These are phyloP conservation scores for Apamea sordens DNA, from an alignment of 2,888 invertebrate species.

Conservation along the genomic window DNA sequence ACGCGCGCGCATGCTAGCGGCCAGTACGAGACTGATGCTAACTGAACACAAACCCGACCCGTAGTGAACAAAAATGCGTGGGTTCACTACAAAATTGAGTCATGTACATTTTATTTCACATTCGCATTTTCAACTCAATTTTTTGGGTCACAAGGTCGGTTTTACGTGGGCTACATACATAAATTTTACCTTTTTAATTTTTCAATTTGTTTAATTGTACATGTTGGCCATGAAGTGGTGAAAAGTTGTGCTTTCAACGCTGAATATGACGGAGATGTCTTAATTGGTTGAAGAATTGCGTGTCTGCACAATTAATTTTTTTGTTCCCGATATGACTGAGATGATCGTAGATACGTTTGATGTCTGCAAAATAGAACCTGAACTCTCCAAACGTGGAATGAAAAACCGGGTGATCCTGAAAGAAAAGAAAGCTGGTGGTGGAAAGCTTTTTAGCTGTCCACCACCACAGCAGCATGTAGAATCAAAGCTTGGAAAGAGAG, in stretches of 20 bases:
- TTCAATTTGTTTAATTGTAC: constrained; percentile 78
- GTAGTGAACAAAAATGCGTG: constrained; percentile 84
- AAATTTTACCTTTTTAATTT: constrained; percentile 79
- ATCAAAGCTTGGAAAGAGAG: neutral
- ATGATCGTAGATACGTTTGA: neutral
- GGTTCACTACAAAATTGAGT: constrained; percentile 79
- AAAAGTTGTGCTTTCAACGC: constrained; percentile 68
- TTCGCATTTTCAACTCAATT: constrained; percentile 74
- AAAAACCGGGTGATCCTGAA: neutral
- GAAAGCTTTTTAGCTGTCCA: neutral
- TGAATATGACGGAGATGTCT: constrained; percentile 29
- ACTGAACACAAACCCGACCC: constrained; percentile 78
- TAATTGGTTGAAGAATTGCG: constrained; percentile 30
- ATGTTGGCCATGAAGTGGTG: constrained; percentile 60
- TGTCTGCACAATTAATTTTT: constrained; percentile 27
- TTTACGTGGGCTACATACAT: constrained; percentile 49
- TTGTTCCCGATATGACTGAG: neutral
- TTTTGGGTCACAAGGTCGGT: constrained; percentile 63
- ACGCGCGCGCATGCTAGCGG: constrained; percentile 81
- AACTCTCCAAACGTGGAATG: neutral
- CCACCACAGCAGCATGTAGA: too few species aligned
- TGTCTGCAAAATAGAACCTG: neutral
- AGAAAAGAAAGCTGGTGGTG: neutral
- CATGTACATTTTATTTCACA: constrained; percentile 70
- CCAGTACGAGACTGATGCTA: constrained; percentile 80